Evolutionary conservation across 2,888 invertebrate species (phyloP).

Genomic region (Siphlonurus alternatus): DNA sequence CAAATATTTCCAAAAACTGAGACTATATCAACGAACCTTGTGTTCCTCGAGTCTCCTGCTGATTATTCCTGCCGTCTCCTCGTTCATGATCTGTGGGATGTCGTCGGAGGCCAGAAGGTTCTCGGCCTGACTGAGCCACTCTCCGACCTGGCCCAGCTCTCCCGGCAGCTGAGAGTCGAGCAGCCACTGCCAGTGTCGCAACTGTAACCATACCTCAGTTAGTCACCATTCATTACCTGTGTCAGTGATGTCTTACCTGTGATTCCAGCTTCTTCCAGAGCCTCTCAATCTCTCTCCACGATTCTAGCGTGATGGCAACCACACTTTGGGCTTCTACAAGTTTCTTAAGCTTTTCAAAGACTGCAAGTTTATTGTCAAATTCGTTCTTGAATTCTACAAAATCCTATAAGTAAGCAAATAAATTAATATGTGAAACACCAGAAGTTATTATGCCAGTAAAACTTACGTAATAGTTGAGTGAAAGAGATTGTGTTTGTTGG

Average conservation of each 20-base stretch:
- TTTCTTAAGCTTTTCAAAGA: constrained; percentile 60
- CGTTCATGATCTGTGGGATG: constrained; percentile 68
- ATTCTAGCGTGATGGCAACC: constrained; percentile 63
- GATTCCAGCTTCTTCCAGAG: constrained; percentile 66
- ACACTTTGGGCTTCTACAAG: constrained; percentile 66
- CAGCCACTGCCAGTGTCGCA: constrained; percentile 77
- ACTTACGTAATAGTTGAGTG: constrained; percentile 47
- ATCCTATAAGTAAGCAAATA: constrained; percentile 34
- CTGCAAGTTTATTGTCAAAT: constrained; percentile 48
- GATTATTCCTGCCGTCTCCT: constrained; percentile 73
- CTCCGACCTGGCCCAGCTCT: constrained; percentile 62
- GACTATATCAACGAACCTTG: too few species aligned
- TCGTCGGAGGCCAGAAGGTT: constrained; percentile 63
- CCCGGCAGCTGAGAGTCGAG: constrained; percentile 74
- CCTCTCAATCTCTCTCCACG: constrained; percentile 67
- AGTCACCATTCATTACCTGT: neutral
- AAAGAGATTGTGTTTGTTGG: constrained; percentile 54
- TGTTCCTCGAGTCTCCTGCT: constrained; percentile 80
- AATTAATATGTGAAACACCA: constrained; percentile 4
- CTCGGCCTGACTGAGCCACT: constrained; percentile 83
- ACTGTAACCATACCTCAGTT: constrained; percentile 27
- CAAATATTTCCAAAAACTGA: constrained; percentile 2
- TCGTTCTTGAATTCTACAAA: constrained; percentile 63
- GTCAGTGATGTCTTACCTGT: constrained; percentile 21
- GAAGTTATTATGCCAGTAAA: constrained; percentile 1